Conservation (phyloP, 64 coral and sea anemone genomes). For the Actinia tenebrosa region DNA sequence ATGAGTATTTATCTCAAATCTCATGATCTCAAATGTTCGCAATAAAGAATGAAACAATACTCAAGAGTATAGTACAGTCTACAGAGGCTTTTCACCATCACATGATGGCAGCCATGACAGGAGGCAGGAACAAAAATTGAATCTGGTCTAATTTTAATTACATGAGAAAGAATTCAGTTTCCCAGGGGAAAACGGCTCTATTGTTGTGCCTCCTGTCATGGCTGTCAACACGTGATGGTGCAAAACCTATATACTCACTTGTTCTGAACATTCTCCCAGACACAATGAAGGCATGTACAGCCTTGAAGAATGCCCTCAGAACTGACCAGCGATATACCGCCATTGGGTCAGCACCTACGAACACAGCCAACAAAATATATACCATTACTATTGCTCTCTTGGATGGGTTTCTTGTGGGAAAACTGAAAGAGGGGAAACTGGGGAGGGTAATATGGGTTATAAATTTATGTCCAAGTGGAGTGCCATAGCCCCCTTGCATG, state of each 20-base stretch:
- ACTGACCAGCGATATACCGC: slow-evolving; percentile 93
- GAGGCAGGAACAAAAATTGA: too few relatives aligned
- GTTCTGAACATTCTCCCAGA: slow-evolving; percentile 52
- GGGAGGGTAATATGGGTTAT: too few relatives aligned
- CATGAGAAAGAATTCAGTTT: too few relatives aligned
- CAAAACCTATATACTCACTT: slow-evolving; percentile 39
- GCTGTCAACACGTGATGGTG: too few relatives aligned
- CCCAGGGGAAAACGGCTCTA: too few relatives aligned
- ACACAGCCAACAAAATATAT: not conserved
- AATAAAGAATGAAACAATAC: not conserved
- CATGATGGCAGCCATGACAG: too few relatives aligned
- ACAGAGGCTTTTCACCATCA: too few relatives aligned
- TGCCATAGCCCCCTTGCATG: too few relatives aligned
- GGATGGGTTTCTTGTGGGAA: not conserved
- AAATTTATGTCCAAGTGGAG: too few relatives aligned
- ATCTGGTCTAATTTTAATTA: too few relatives aligned
- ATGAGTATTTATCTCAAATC: not conserved
- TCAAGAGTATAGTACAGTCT: not conserved
- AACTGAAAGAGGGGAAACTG: not conserved
- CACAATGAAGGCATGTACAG: slow-evolving; percentile 83
- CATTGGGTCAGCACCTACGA: slow-evolving; percentile 82
- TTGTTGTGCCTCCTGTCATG: too few relatives aligned
- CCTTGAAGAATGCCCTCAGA: slow-evolving; percentile 80
- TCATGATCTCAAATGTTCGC: not conserved
- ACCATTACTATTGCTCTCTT: not conserved